These are phyloP conservation scores for Calcarius lapponicus DNA, from an alignment of 2,797 vertebrate species.

Conservation along the genomic window DNA sequence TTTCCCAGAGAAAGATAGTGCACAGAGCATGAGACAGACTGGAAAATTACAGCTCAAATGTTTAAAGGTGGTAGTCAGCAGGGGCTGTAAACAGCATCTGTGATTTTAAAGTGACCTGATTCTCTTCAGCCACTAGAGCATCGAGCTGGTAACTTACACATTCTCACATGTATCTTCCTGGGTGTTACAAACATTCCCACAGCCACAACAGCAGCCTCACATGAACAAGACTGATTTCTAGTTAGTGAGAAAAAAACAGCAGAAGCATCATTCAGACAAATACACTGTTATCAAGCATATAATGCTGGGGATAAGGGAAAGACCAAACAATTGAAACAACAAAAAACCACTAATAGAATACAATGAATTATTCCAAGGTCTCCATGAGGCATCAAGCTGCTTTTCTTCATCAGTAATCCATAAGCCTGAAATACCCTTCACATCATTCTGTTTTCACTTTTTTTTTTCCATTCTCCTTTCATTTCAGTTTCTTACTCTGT, in stretches of 20 bases:
- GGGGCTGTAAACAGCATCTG: not conserved
- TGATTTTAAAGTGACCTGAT: not conserved
- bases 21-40: not conserved
- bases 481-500: not conserved
- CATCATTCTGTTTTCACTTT: not conserved
- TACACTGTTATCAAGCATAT: not conserved
- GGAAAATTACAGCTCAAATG: slow-evolving; percentile 11
- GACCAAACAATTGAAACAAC: not conserved
- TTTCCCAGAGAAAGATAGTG: not conserved
- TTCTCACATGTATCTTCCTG: not conserved
- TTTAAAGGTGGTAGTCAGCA: not conserved
- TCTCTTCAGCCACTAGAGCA: not conserved
- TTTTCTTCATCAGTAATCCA: not conserved
- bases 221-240: not conserved
- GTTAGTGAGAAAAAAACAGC: not conserved
- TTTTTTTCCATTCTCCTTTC: not conserved
- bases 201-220: not conserved
- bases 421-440: not conserved
- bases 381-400: not conserved
- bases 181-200: not conserved
- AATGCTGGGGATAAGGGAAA: not conserved
- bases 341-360: not conserved
- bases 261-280: not conserved
- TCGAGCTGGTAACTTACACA: not conserved
- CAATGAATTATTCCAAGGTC: not conserved